phyloP scores from a whole-genome alignment of 2,888 invertebrate species.

The Eupithecia subfuscata region DNA sequence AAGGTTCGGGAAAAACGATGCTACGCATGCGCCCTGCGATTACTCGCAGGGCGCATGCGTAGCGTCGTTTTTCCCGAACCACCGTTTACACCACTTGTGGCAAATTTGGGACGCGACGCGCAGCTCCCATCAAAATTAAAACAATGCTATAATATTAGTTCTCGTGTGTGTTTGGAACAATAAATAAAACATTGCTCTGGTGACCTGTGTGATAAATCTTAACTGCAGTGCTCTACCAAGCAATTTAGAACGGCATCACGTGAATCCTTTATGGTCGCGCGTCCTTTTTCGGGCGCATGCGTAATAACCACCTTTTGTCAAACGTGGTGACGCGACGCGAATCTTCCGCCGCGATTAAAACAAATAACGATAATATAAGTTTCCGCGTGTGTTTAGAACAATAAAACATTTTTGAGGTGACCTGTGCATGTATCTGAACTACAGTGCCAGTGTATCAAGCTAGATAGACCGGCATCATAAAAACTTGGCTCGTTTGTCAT shows the following conservation, averaged over 20 bases:
- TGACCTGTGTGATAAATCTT: not conserved
- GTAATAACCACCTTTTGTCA: too few relatives aligned
- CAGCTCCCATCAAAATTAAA: not conserved
- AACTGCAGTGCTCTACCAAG: not conserved
- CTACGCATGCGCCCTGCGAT: not conserved
- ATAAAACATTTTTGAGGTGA: not conserved
- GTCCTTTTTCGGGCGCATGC: not conserved
- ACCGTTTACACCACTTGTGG: too few relatives aligned
- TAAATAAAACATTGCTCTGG: not conserved
- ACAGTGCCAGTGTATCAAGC: not conserved
- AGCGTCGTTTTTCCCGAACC: too few relatives aligned
- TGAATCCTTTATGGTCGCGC: not conserved
- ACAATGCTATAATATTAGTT: not conserved
- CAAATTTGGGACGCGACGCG: not conserved
- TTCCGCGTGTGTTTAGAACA: not conserved
- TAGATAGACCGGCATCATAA: not conserved
- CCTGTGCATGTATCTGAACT: not conserved
- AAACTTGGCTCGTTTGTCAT: not conserved
- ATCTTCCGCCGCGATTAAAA: not conserved
- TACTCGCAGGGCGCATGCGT: too few relatives aligned
- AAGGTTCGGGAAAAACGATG: not conserved
- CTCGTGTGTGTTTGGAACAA: not conserved
- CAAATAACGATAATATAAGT: not conserved
- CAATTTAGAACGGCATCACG: not conserved
- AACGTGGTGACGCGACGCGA: not conserved